Evolutionary conservation across 2,797 vertebrate species (phyloP), one percentile per base, ranked within the genome.

Genomic region (Brachymystax lenok): DNA sequence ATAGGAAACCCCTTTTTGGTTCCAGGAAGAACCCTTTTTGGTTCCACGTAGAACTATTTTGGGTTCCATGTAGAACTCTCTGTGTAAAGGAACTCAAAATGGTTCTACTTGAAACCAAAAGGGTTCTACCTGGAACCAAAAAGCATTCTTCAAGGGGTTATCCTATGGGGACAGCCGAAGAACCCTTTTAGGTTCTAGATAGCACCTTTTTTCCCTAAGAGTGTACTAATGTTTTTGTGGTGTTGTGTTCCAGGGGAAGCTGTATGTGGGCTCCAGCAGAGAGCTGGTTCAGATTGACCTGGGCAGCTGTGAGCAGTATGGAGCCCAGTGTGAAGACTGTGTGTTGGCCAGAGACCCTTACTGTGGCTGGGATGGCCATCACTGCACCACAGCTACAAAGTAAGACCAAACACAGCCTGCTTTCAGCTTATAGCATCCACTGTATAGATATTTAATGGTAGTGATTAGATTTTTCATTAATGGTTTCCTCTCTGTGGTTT

Each of bases 261-360:
- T 95, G 1, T 94, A 93, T 12, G 86, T 91, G 10, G 79, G 71
- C 69, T 83, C 86, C 13, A n/a, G 24, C 70, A 73, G 3, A 4
- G 81, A 94, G 70, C 46, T 95, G 77, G 80, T 88, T 68, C 89
- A 92, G 46, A n/a, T 95, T 28, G 81, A 94, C n/a, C 78, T 91
- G 73, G 71, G 4, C 5, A 77, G 81, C 78, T 95, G 94, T 74
- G 0, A 4, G 0, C 40, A 63, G 1, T 94, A 94, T 51, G 91
- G 91, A 71, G 3, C 85, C 0, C 77, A 14, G 1, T 94, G 92
- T 74, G 12, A 76, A 14, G 78, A 86, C 0, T 95, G 94, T 19
- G n/a, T 86, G 12, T 71, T 92, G 66, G 89, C 94, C 72, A 83
- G 86, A 80, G 93, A 95, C 73, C 94, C 94, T 0, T 86, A 94